Base-by-base conservation (phyloP, 2,888 invertebrate genomes). In the Chrysina gloriosa region DNA sequence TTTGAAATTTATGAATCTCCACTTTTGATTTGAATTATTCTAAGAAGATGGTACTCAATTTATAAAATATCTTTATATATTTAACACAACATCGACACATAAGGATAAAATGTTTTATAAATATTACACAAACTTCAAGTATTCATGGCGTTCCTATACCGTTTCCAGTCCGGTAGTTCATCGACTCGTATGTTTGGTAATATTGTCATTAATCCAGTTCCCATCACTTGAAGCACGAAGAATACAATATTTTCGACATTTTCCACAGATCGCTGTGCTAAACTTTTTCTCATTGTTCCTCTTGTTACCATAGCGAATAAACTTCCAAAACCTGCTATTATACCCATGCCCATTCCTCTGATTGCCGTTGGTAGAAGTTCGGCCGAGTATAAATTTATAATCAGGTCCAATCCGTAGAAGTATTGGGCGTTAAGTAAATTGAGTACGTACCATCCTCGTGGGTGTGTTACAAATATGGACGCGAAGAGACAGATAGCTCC, bases 141-240 rank as follows among this genome's bases (percentile, higher is more conserved):
- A 3, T n/a, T 3, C 23, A 56, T 56, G n/a, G n/a, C 36, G 11
- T 21, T 23, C 29, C 58, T 61, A 23, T 61, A 61, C 19, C 58
- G 42, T n/a, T 61, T 61, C 58, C 42, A 61, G 29, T 61, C 58
- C n/a, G 58, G 58, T 16, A 61, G 14, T 27, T 61, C 58, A 3
- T 11, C 16, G 7, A 61, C n/a, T 29, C 42, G 25, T 14, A 42
- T 27, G 16, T 61, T 61, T 42, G 58, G 42, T 29, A 61, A 7
- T 7, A 61, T 4, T 2, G 9, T 16, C 29, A 61, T 42, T n/a
- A 61, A 27, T n/a, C 6, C 4, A 7, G 27, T 42, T 16, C 16
- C 42, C 16, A 25, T 42, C 27, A 42, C 2, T 11, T 42, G 58
- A 6, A 61, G 16, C 11, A n/a, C 9, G 25, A 42, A 25, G 16